Evolutionary conservation across 2,797 vertebrate genomes (phyloP).

Genomic region (Halcyon smyrnensis): DNA sequence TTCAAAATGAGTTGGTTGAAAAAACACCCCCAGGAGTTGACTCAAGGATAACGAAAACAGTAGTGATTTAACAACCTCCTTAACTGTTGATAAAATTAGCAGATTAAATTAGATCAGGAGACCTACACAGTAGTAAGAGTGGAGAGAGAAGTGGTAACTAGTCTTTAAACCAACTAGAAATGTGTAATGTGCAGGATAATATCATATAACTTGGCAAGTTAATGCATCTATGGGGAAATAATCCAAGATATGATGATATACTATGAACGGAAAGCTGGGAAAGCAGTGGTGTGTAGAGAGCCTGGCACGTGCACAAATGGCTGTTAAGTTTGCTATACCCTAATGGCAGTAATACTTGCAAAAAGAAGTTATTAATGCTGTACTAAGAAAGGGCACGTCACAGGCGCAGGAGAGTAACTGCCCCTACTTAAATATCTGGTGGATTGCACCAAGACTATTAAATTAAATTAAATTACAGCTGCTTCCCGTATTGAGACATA

Average conservation of each 20-base stretch:
- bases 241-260: background rate
- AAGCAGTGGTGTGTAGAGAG: background rate
- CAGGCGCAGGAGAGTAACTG: background rate
- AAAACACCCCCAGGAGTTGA: background rate
- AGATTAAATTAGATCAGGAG: slow-evolving; percentile 7
- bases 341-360: background rate
- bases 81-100: slow-evolving; percentile 32
- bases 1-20: background rate
- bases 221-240: background rate
- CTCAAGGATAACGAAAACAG: background rate
- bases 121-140: background rate
- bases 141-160: background rate
- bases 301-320: background rate
- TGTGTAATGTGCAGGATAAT: background rate
- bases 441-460: background rate
- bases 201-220: background rate
- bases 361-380: background rate
- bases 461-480: background rate
- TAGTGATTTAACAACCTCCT: background rate
- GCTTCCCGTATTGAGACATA: background rate
- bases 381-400: background rate
- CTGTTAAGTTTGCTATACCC: background rate
- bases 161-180: background rate
- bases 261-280: background rate
- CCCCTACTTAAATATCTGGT: background rate